Base-by-base conservation (phyloP, 1,140 invertebrate species). In the Cydia amplana region DNA sequence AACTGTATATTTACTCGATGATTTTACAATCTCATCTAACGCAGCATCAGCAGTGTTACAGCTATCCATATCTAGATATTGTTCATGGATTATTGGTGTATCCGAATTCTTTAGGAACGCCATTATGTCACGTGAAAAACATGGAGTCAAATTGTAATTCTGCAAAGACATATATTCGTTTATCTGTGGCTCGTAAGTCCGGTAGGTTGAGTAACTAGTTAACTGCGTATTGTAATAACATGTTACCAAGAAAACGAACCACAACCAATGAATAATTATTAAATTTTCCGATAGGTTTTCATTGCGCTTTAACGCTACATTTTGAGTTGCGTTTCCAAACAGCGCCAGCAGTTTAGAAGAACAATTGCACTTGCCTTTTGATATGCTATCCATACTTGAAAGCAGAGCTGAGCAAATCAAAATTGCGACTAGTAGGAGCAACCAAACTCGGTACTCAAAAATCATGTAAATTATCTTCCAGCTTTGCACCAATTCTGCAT, bases 401-500 rank as follows among this genome's bases (percentile, higher is more conserved):
- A 70, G 65, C 36, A 70, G 1, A 7, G n/a, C n/a, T 10, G 65
- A 23, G 32, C 36, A 70, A 18, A 18, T 9, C 0, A 70, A 43
- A 9, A 70, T 18, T 18, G 18, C 16, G 3, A 20, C 36, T 1
- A 70, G 7, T 36, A 70, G 7, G 18, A 70, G 32, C n/a, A 70
- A 70, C 65, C 65, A 70, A 70, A 70, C 32, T 0, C 12, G 2
- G 10, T 18, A 36, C n/a, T 70, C 65, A 70, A 70, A 70, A 32
- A 70, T 70, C 9, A 40, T 18, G 32, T 70, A 70, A 36, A 40
- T 16, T 20, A 70, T 70, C 23, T 43, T 70, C 65, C 65, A 70
- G 43, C 18, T 40, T 40, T 40, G 28, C 7, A 70, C 65, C 7
- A 70, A 10, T 10, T 36, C 65, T 36, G 65, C n/a, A 6, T 70